Base-by-base conservation (phyloP, 2,113 vertebrate genomes). In the Zeus faber region DNA sequence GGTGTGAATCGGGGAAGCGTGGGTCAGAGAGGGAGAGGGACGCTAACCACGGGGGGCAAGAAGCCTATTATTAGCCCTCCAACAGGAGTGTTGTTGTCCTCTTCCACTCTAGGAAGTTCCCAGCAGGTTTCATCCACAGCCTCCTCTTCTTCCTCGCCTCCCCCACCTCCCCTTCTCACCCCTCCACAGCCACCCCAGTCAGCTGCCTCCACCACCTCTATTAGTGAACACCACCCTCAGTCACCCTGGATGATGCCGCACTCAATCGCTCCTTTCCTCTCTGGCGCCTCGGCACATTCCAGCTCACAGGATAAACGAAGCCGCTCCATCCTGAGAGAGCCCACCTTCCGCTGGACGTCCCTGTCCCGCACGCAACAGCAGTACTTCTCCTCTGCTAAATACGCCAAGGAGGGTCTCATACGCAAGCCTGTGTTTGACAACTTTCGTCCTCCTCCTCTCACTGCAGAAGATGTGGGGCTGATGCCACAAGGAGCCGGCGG, bases 331-430 rank as follows among this genome's bases (percentile, higher is more conserved):
- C 84, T 99, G 58, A 89, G 94, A 33, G 93, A 99, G 70, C 96
- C 97, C 0, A 99, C 95, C 0, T 99, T 99, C 54, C 89, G 95
- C 51, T 99, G 97, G 97, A 97, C 92, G 14, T 98, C 97, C 2
- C 81, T 92, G 49, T 91, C 95, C 58, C 86, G 94, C 60, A 88
- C 93, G 4, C 93, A 93, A 54, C 92, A 93, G 3, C 95, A 93
- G 68, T 98, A 93, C 87, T 98, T 98, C 81, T 99, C 97, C 55
- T 98, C 96, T 57, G 97, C 97, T 52, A 99, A 98, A 79, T 99
- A 98, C 66, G 97, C 97, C 90, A 99, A 97, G 92, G 96, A 98
- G 86, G 97, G 97, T 59, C 95, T 99, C 20, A 99, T 99, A 54
- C 93, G 96, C 56, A 98, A 98, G 77, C 97, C 97, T 0, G 88